These are phyloP conservation scores for Therioaphis trifolii DNA, from an alignment of 2,888 invertebrate genomes.

Conservation along the genomic window DNA sequence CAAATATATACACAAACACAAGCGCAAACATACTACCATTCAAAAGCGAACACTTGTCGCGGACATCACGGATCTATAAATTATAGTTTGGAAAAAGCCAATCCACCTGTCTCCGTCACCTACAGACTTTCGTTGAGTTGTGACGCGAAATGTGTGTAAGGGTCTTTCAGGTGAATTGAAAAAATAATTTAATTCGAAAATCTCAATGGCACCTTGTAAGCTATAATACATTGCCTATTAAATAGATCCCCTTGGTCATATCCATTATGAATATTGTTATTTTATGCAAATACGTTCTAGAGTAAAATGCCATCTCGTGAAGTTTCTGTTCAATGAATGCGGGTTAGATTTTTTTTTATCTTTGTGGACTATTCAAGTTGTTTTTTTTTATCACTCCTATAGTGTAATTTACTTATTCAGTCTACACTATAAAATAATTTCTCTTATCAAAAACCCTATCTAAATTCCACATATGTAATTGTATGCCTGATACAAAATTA, in stretches of 20 bases:
- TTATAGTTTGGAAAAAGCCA: conserved; percentile 41
- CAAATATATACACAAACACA: not conserved
- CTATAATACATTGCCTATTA: not conserved
- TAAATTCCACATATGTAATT: too few species aligned
- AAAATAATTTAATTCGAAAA: not conserved
- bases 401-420: too few species aligned
- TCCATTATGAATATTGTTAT: not conserved
- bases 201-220: not conserved
- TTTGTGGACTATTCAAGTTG: not conserved
- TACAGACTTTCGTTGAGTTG: not conserved
- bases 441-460: too few species aligned
- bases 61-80: conserved; percentile 44
- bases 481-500: too few species aligned
- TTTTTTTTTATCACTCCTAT: not conserved
- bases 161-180: not conserved
- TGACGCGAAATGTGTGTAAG: not conserved
- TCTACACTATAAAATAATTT: too few species aligned
- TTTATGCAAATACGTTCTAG: not conserved
- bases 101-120: conserved; percentile 10
- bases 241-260: not conserved
- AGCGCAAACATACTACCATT: not conserved
- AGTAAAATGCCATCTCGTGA: not conserved
- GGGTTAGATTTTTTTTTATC: not conserved
- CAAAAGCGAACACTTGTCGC: conserved; percentile 44
- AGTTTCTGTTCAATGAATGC: not conserved